Evolutionary conservation across 1,140 invertebrate species (phyloP).

Genomic region (Rhagoletis zephyria): DNA sequence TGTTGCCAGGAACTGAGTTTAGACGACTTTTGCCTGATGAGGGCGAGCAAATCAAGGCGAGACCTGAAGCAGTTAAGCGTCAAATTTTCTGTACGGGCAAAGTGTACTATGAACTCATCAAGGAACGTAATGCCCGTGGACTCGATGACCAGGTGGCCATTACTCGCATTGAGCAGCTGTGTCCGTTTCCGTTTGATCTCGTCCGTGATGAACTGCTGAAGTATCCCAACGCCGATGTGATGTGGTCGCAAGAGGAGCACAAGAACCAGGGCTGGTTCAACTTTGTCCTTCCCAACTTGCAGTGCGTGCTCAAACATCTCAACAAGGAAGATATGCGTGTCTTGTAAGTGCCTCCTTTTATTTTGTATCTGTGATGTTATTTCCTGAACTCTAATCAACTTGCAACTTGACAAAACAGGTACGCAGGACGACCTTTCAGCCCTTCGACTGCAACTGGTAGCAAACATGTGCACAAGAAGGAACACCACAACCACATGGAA

Average conservation of each 20-base stretch:
- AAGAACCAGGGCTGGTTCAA: constrained; percentile 98
- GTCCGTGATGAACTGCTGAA: constrained; percentile 91
- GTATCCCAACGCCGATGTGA: constrained; percentile 90
- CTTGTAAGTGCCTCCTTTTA: no score
- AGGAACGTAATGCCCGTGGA: constrained; percentile 84
- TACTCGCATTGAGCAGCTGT: constrained; percentile 88
- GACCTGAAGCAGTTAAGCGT: constrained; percentile 77
- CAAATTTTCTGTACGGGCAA: constrained; percentile 95
- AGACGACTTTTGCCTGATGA: constrained; percentile 85
- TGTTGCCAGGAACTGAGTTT: constrained; percentile 86
- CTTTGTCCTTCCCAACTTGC: constrained; percentile 94
- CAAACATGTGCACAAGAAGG: no score
- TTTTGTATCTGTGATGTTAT: no score
- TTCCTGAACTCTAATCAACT: no score
- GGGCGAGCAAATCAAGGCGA: no score
- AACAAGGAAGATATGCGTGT: no score
- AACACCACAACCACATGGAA: no score
- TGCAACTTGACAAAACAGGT: no score
- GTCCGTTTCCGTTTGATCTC: constrained; percentile 97
- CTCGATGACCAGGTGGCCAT: constrained; percentile 89
- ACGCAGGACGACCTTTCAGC: no score
- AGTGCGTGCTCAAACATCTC: no score
- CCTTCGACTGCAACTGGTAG: no score
- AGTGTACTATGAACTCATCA: constrained; percentile 95
- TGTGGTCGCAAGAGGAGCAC: constrained; percentile 98